Conservation (phyloP, 2,888 invertebrate genomes). For the Amiota communis region DNA sequence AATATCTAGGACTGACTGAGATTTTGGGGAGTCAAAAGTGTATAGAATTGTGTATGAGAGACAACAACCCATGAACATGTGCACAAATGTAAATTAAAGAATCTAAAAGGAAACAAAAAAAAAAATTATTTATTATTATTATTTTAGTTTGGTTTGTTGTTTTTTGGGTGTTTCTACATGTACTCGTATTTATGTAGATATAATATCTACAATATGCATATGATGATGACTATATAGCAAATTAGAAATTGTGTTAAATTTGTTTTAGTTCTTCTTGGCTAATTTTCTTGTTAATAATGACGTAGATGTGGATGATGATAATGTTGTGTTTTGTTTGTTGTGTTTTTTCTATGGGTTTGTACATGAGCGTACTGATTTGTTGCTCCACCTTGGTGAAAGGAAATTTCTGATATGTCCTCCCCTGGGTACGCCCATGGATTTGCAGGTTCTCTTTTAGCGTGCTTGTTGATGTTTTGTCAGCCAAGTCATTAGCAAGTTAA, state of each 20-base stretch:
- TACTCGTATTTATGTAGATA: no score
- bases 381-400: no score
- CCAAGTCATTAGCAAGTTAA: slow-evolving; percentile 27
- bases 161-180: neutral
- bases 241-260: slow-evolving; percentile 23
- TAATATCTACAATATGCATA: neutral
- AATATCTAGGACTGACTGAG: neutral
- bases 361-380: neutral
- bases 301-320: slow-evolving; percentile 3
- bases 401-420: no score
- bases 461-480: slow-evolving; percentile 21
- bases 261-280: neutral
- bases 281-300: no score
- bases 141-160: slow-evolving; percentile 7
- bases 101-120: no score
- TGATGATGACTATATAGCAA: neutral
- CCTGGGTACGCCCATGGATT: no score
- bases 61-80: no score
- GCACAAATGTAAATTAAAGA: no score
- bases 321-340: neutral
- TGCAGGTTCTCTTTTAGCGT: neutral
- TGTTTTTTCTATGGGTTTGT: neutral
- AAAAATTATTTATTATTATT: slow-evolving; percentile 13
- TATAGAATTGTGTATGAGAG: no score
- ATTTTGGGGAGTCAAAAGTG: neutral